Evolutionary conservation across 2,113 vertebrate species (phyloP).

Genomic region (Zosterops hypoxanthus): DNA sequence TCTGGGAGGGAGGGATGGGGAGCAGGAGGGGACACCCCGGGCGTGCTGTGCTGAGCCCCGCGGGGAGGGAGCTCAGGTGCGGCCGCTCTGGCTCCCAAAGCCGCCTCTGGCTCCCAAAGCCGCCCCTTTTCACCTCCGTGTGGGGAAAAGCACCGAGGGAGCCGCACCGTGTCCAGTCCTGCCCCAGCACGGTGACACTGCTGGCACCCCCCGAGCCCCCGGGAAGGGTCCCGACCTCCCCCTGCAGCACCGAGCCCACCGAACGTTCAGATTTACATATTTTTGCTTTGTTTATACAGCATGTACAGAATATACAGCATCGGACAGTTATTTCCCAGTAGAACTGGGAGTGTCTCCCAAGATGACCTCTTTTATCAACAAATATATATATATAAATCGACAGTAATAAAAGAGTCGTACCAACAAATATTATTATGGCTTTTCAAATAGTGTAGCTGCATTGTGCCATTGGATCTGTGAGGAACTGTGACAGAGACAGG

Average conservation of each 20-base stretch:
- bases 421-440: constrained; percentile 77
- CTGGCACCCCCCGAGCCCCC: background rate
- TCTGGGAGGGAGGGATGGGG: background rate
- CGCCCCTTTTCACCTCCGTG: fast-evolving
- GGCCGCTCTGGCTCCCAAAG: background rate
- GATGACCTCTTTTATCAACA: constrained; percentile 43
- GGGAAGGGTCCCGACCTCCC: background rate
- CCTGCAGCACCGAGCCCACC: background rate
- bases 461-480: constrained; percentile 45
- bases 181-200: background rate
- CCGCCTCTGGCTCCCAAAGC: background rate
- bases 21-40: background rate
- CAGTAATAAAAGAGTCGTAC: constrained; percentile 65
- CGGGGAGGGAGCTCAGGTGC: fast-evolving
- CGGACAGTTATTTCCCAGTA: background rate
- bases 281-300: constrained; percentile 39
- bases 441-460: constrained; percentile 67
- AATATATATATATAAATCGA: constrained; percentile 51
- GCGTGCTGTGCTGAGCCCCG: background rate
- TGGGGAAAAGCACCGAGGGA: background rate
- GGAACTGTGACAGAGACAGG: constrained; percentile 46
- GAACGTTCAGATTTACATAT: background rate
- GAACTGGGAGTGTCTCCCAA: constrained; percentile 31
- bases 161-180: background rate
- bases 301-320: constrained; percentile 53